These are phyloP conservation scores for Papilio elwesi DNA, from an alignment of 2,888 invertebrate species.

Conservation along the genomic window DNA sequence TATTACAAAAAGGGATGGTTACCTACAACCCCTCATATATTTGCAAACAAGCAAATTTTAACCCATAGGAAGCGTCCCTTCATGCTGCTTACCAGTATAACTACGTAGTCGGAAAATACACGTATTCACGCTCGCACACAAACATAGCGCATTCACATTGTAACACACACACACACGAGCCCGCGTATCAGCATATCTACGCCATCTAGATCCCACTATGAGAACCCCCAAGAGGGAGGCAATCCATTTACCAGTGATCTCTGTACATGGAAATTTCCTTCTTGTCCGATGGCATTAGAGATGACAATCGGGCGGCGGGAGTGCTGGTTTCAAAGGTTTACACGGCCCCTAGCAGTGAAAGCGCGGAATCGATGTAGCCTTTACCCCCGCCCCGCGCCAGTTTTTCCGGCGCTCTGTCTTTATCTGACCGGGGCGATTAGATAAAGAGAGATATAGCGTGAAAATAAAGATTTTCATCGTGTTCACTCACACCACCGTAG, in stretches of 20 bases:
- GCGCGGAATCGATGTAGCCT: slow-evolving; percentile 85
- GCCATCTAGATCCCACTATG: slow-evolving; percentile 84
- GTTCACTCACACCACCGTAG: slow-evolving; percentile 79
- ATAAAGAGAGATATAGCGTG: slow-evolving; percentile 85
- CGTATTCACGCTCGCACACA: slow-evolving; percentile 63
- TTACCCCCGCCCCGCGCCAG: slow-evolving; percentile 82
- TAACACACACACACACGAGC: slow-evolving; percentile 63
- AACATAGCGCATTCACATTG: slow-evolving; percentile 54
- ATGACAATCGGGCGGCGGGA: slow-evolving; percentile 80
- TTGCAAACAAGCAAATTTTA: slow-evolving; percentile 82
- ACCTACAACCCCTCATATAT: slow-evolving; percentile 82
- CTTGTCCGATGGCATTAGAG: slow-evolving; percentile 75
- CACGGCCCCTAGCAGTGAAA: slow-evolving; percentile 85
- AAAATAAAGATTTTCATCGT: slow-evolving; percentile 85
- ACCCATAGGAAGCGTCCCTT: slow-evolving; percentile 79
- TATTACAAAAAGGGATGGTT: slow-evolving; percentile 82
- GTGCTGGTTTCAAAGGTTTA: slow-evolving; percentile 83
- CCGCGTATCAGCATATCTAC: slow-evolving; percentile 82
- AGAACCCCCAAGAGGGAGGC: slow-evolving; percentile 84
- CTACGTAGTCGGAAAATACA: slow-evolving; percentile 74
- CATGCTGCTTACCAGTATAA: slow-evolving; percentile 70
- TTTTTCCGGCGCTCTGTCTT: slow-evolving; percentile 84
- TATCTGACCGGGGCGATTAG: slow-evolving; percentile 83
- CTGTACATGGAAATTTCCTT: slow-evolving; percentile 70
- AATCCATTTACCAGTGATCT: slow-evolving; percentile 80